These are phyloP conservation scores for Crenichthys baileyi DNA, from an alignment of 2,797 vertebrate genomes.

Conservation along the genomic window DNA sequence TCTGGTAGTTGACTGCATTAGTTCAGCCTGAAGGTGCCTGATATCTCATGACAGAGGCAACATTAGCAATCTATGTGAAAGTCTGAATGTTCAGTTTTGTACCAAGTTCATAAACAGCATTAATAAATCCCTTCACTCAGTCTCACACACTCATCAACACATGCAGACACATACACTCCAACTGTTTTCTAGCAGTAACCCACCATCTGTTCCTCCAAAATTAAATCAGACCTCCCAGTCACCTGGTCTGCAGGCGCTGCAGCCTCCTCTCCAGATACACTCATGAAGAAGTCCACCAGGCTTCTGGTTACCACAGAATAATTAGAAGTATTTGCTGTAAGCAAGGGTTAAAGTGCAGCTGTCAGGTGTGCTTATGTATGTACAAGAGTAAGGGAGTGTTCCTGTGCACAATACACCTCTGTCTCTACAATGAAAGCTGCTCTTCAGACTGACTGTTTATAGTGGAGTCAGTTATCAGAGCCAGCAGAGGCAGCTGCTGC, in stretches of 20 bases:
- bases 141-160: slow-evolving; percentile 30
- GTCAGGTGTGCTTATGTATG: slow-evolving; percentile 78
- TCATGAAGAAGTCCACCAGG: slow-evolving; percentile 61
- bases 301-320: slow-evolving; percentile 81
- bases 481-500: slow-evolving; percentile 73
- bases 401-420: slow-evolving; percentile 65
- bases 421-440: slow-evolving; percentile 58
- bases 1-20: background rate
- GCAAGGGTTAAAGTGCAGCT: slow-evolving; percentile 86
- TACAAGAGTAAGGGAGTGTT: slow-evolving; percentile 5
- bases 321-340: slow-evolving; percentile 82
- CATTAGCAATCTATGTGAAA: slow-evolving; percentile 2
- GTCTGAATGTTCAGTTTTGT: slow-evolving; percentile 7
- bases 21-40: background rate
- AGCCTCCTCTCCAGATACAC: slow-evolving; percentile 21
- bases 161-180: slow-evolving; percentile 22
- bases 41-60: background rate
- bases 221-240: slow-evolving; percentile 78
- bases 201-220: slow-evolving; percentile 87
- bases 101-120: slow-evolving; percentile 18
- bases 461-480: slow-evolving; percentile 56
- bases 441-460: slow-evolving; percentile 74
- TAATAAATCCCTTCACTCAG: slow-evolving; percentile 13
- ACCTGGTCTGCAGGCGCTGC: slow-evolving; percentile 62
- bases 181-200: slow-evolving; percentile 67